Conservation (phyloP, 2,888 invertebrate species). For the Drosophila paracracens region DNA sequence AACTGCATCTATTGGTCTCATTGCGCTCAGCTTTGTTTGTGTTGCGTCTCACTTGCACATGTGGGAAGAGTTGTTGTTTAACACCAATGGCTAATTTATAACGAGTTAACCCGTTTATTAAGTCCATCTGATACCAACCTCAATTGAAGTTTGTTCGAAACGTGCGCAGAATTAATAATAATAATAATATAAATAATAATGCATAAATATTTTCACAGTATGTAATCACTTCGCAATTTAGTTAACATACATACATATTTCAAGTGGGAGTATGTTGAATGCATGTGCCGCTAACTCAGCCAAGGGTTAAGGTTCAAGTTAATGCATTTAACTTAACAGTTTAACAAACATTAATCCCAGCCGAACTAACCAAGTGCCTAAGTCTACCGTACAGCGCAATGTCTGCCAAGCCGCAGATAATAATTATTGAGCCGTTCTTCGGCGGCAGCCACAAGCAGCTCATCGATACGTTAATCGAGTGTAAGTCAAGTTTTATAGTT, state of each 20-base stretch:
- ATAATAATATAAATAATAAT: neutral
- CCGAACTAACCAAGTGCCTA: conserved; percentile 5
- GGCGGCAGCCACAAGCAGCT: conserved; percentile 90
- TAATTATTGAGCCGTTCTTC: conserved; percentile 90
- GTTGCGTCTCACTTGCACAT: conserved; percentile 53
- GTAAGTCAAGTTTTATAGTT: conserved; percentile 64
- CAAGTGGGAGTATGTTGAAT: conserved; percentile 13
- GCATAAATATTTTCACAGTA: neutral
- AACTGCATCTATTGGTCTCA: conserved; percentile 8
- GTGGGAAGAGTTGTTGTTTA: conserved; percentile 43
- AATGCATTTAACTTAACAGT: conserved; percentile 32
- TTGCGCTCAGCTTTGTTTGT: conserved; percentile 46
- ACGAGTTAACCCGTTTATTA: conserved; percentile 7
- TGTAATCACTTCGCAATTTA: conserved; percentile 2
- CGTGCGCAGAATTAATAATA: neutral
- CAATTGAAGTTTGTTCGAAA: neutral
- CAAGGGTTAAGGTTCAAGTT: conserved; percentile 49
- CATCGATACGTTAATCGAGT: conserved; percentile 86
- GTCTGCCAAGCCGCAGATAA: conserved; percentile 80
- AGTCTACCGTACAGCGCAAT: conserved; percentile 37
- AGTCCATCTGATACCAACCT: neutral
- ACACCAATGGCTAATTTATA: conserved; percentile 18
- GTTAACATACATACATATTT: neutral
- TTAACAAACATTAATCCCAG: conserved; percentile 27
- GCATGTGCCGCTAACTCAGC: conserved; percentile 47